These are phyloP conservation scores for Amblyjoppa fuscipennis DNA, from an alignment of 2,888 invertebrate species.

Conservation along the genomic window DNA sequence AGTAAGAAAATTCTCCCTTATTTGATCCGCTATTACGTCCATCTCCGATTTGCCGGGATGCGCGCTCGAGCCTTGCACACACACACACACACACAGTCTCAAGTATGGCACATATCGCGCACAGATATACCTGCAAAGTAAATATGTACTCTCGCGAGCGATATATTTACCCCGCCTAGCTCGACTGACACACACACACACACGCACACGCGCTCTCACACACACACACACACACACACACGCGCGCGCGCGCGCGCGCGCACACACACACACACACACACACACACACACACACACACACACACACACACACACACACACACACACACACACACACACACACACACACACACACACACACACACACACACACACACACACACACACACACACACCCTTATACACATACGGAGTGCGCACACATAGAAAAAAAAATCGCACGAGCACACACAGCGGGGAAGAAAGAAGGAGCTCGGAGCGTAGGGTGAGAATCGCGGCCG, in stretches of 20 bases:
- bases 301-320: conserved; percentile 54
- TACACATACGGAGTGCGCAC: conserved; percentile 41
- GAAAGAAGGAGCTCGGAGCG: conserved; percentile 52
- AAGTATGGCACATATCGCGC: background rate
- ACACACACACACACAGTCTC: conserved; percentile 52
- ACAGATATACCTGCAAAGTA: conserved; percentile 49
- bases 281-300: conserved; percentile 54
- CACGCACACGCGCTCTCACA: too few species aligned
- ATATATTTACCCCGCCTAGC: conserved; percentile 54
- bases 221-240: conserved; percentile 54
- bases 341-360: conserved; percentile 60
- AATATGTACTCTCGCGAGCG: conserved; percentile 55
- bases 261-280: conserved; percentile 53
- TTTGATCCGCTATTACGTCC: conserved; percentile 14
- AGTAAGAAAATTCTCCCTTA: background rate
- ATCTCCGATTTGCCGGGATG: conserved; percentile 19
- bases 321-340: conserved; percentile 61
- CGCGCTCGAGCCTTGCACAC: conserved; percentile 42
- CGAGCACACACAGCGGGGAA: conserved; percentile 22
- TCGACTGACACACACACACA: conserved; percentile 40
- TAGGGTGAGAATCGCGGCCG: conserved; percentile 57
- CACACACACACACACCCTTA: conserved; percentile 53
- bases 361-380: conserved; percentile 59
- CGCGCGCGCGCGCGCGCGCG: too few species aligned
- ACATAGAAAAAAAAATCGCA: conserved; percentile 1